Percentiles rank a stretch among this genome's conserved stretches.
phyloP scores from a whole-genome alignment of 2,797 vertebrate species.

The Cuniculus paca region DNA sequence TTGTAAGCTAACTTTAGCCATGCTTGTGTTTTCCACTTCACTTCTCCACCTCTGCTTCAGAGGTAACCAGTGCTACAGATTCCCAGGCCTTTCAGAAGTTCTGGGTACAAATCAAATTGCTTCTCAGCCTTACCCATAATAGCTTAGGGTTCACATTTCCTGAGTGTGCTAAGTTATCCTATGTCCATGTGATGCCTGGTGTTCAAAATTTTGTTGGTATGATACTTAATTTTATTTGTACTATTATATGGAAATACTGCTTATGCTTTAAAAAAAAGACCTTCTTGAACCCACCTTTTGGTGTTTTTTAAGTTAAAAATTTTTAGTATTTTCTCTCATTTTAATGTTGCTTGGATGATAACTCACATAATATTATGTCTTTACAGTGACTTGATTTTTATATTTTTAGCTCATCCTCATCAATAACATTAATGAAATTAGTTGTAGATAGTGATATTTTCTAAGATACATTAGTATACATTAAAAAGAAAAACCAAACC shows the following conservation, averaged over 20 bases:
- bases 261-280: not conserved
- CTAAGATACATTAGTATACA: not conserved
- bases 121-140: not conserved
- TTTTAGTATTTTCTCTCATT: not conserved
- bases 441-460: not conserved
- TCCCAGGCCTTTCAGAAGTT: not conserved
- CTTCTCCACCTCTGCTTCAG: not conserved
- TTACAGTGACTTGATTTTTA: not conserved
- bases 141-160: not conserved
- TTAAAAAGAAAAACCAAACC: not conserved
- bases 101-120: not conserved
- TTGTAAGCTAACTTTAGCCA: not conserved
- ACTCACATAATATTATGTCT: not conserved
- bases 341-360: not conserved
- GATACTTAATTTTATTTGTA: not conserved
- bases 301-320: not conserved
- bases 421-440: slow-evolving; percentile 24
- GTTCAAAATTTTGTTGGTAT: not conserved
- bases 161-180: not conserved
- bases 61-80: not conserved
- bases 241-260: not conserved
- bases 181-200: not conserved
- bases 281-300: not conserved
- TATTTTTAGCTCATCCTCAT: not conserved
- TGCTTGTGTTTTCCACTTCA: not conserved